Evolutionary conservation across 2,113 vertebrate genomes (phyloP).

Genomic region (Gila orcuttii): DNA sequence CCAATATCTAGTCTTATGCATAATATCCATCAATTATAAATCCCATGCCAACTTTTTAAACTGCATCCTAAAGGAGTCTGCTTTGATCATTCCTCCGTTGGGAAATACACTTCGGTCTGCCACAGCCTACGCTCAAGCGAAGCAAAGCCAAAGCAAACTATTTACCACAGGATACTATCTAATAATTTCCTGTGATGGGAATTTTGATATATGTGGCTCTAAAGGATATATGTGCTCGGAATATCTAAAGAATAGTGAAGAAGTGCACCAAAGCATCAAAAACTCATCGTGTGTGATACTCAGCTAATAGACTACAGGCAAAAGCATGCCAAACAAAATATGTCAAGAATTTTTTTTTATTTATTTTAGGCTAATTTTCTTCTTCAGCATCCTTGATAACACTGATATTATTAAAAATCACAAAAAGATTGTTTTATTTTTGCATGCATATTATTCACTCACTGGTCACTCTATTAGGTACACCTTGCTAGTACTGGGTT

Average conservation of each 20-base stretch:
- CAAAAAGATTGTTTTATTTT: background rate
- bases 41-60: background rate
- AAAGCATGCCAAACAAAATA: background rate
- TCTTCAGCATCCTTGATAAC: background rate
- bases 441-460: background rate
- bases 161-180: slow-evolving; percentile 1
- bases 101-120: background rate
- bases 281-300: background rate
- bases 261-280: slow-evolving; percentile 13
- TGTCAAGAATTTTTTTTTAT: background rate
- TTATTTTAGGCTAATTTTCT: background rate
- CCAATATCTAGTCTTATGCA: slow-evolving; percentile 12
- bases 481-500: no score
- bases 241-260: background rate
- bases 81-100: slow-evolving; percentile 15
- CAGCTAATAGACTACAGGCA: background rate
- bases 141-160: background rate
- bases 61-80: slow-evolving; percentile 4
- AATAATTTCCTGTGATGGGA: slow-evolving; percentile 6
- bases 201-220: slow-evolving; percentile 26
- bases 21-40: slow-evolving; percentile 20
- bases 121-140: background rate
- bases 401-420: background rate
- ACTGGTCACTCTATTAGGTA: no score
- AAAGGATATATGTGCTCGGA: background rate